A percentile compares a stretch with the other conserved stretches of the same genome.
phyloP scores from a whole-genome alignment of 1,140 invertebrate genomes.

The Atta texana region DNA sequence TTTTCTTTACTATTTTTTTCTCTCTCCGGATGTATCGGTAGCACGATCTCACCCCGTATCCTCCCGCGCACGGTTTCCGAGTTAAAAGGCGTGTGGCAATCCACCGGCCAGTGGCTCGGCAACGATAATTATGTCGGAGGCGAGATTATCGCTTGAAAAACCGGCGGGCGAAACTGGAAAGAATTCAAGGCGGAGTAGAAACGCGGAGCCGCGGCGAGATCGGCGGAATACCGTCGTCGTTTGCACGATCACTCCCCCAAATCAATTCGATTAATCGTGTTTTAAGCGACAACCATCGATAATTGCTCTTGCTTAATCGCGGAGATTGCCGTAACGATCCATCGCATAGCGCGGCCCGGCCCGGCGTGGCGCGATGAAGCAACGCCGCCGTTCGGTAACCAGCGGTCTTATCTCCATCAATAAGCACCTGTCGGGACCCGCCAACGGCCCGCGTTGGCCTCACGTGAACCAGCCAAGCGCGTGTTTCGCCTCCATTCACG shows the following conservation, averaged over 20 bases:
- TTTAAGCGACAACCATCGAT: constrained; percentile 77
- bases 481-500: constrained; percentile 68
- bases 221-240: background rate
- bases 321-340: constrained; percentile 37
- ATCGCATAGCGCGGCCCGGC: background rate
- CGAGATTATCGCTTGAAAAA: constrained; percentile 19
- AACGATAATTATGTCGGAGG: constrained; percentile 23
- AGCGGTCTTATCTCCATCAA: constrained; percentile 72
- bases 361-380: constrained; percentile 18
- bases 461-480: constrained; percentile 49
- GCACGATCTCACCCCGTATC: constrained; percentile 19
- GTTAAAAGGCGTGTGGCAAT: background rate
- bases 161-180: background rate
- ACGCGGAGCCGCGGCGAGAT: too few species aligned
- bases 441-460: constrained; percentile 45
- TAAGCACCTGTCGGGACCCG: constrained; percentile 71
- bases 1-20: background rate
- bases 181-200: constrained; percentile 26
- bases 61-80: background rate
- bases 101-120: background rate
- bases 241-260: constrained; percentile 68
- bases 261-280: constrained; percentile 80
- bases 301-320: constrained; percentile 80
- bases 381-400: constrained; percentile 68
- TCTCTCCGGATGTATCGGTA: background rate